Evolutionary conservation across 2,888 invertebrate species (phyloP), one percentile per base, ranked within the genome.

Genomic region (Nasonia oneida): DNA sequence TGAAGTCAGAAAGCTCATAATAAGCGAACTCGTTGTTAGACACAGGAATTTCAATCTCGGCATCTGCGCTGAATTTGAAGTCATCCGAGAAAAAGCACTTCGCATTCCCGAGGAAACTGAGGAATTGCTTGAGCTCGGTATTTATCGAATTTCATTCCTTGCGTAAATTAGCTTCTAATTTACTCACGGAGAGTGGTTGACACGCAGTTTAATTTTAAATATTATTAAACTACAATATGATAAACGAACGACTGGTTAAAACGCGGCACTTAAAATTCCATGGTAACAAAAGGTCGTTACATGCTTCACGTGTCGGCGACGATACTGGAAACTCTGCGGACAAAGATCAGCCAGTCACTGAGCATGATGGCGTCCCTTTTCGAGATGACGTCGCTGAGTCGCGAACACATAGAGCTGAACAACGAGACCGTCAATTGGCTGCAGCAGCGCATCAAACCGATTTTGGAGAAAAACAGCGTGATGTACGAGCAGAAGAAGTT

Each of bases 401-500:
- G 95, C 39, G 96, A 97, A 74, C 98, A 98, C 90, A 95, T 98
- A 70, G 95, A 95, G 78, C 94, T 97, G 3, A 98, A 98, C 91
- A 96, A 97, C n/a, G 95, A 94, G 71, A 97, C 98, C 0, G 96
- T 98, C 0, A 96, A 96, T 89, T 98, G 98, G 98, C 94, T 98
- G 1, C 95, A 95, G 87, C 95, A 95, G 87, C 95, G 96, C 61
- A 98, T 98, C 78, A 96, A 96, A 90, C 96, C 97, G 0, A 95
- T 98, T 84, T 96, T 98, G 90, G 97, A 98, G 53, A 95, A 95
- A 89, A 98, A 97, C 92, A 96, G 97, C 77, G 95, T 95, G 14
- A 94, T 96, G 89, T 97, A 96, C 91, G 98, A 98, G 94, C 95
- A 96, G 33, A 96, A 96, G 84, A 98, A 98, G 94, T 96, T 95